Evolutionary conservation across 1,140 invertebrate species (phyloP).

Genomic region (Liolophura sinensis): DNA sequence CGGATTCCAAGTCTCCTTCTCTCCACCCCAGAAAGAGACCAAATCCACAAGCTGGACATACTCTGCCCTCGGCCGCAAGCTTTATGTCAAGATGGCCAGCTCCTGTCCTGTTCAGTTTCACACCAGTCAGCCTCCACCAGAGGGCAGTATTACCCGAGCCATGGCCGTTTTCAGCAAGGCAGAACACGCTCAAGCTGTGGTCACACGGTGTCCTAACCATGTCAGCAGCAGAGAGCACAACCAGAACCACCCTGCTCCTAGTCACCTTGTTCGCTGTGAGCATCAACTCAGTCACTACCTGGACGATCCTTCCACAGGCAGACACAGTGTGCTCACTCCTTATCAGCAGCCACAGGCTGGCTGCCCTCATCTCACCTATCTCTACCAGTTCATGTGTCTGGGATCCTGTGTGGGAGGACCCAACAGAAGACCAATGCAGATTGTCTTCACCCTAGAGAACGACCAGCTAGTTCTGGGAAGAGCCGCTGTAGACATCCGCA

Average conservation of each 20-base stretch:
- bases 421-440: constrained; percentile 70
- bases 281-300: constrained; percentile 58
- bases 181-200: constrained; percentile 61
- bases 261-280: constrained; percentile 62
- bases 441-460: constrained; percentile 74
- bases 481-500: too few species aligned
- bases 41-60: constrained; percentile 55
- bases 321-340: constrained; percentile 63
- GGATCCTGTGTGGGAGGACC: constrained; percentile 75
- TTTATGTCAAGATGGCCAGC: constrained; percentile 63
- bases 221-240: constrained; percentile 19
- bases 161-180: constrained; percentile 61
- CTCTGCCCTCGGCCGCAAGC: constrained; percentile 59
- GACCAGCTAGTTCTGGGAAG: too few species aligned
- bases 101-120: constrained; percentile 60
- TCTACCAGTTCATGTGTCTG: constrained; percentile 75
- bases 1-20: constrained; percentile 22
- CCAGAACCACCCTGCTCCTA: too few species aligned
- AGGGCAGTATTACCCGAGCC: constrained; percentile 57
- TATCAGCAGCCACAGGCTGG: constrained; percentile 65
- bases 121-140: constrained; percentile 14
- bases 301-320: constrained; percentile 47
- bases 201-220: constrained; percentile 63
- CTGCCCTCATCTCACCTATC: constrained; percentile 63
- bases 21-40: constrained; percentile 31